These are phyloP conservation scores for Acarapis woodi DNA, from an alignment of 1,140 invertebrate species.

Conservation along the genomic window DNA sequence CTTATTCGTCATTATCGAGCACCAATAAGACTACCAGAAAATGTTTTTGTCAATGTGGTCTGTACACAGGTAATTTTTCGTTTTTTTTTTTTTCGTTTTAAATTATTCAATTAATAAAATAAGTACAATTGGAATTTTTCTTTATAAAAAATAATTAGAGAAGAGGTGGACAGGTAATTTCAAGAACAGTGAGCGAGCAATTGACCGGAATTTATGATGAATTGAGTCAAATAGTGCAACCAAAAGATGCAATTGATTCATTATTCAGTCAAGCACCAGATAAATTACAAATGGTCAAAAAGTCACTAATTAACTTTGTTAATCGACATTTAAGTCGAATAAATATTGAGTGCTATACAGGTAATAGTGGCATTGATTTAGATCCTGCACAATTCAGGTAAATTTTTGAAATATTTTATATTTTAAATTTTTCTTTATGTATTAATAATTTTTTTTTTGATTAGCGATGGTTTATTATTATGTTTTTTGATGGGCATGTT, in stretches of 20 bases:
- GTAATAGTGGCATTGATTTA: slow-evolving; percentile 4
- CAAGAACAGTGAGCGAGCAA: slow-evolving; percentile 4
- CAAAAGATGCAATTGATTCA: slow-evolving; percentile 85
- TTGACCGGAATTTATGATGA: slow-evolving; percentile 10
- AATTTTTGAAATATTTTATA: too few species aligned
- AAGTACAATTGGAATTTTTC: slow-evolving; percentile 1
- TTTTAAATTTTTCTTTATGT: too few species aligned
- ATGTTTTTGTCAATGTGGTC: slow-evolving; percentile 63
- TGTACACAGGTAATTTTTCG: slow-evolving; percentile 31
- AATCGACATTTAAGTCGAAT: slow-evolving; percentile 93
- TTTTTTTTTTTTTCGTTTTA: background rate
- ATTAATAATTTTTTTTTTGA: too few species aligned
- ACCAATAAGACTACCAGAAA: slow-evolving; percentile 73
- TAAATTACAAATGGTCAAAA: slow-evolving; percentile 79
- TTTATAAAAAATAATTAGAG: slow-evolving; percentile 20
- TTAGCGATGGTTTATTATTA: slow-evolving; percentile 84
- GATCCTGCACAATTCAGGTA: slow-evolving; percentile 29
- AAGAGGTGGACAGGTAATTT: slow-evolving; percentile 6
- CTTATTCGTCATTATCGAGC: slow-evolving; percentile 76
- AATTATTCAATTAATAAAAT: background rate
- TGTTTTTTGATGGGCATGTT: slow-evolving; percentile 78
- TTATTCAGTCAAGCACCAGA: slow-evolving; percentile 95
- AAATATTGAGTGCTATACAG: slow-evolving; percentile 38
- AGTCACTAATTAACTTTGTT: slow-evolving; percentile 81
- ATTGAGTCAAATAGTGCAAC: slow-evolving; percentile 10